Evolutionary conservation across 2,797 vertebrate genomes (phyloP), one percentile per base, ranked within the genome.

Genomic region (Nannoperca australis): DNA sequence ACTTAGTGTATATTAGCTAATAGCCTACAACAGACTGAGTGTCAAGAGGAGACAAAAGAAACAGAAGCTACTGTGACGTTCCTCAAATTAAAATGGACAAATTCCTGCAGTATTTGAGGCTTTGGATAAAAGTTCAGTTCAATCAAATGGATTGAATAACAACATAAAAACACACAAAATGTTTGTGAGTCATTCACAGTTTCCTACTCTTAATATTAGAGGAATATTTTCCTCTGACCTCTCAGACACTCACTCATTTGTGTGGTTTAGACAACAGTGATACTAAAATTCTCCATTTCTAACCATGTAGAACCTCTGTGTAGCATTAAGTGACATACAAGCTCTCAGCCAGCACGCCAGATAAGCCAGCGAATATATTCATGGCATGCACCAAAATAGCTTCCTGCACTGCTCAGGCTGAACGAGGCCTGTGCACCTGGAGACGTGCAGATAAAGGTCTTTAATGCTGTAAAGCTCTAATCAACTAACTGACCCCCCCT

Each of bases 221-320:
- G 17, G 7, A 34, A 73, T 30, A 27, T 13, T 70, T 71, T 69
- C 76, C 49, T 53, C 69, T 58, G 3, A 53, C 73, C 61, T 75
- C 72, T 76, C 71, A 70, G 81, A 53, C 2, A 40, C 71, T 84
- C 76, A 59, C 81, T 82, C 4, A 36, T n/a, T 60, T 27, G 36
- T 38, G 11, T 55, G 47, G 15, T 79, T 84, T 34, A 69, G 22
- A 44, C 47, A 34, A 64, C 40, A 59, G 2, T 22, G 11, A 72
- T 32, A 87, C 80, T 82, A 83, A 88, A 83, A 54, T 2, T n/a
- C 20, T 56, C 20, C 53, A 85, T 90, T 78, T 84, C 77, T 86
- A 89, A 90, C 70, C 70, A 38, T 20, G 34, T 34, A 74, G 56
- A 54, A 66, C 54, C 38, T 56, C 24, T 36, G 9, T 66, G 47